Base-by-base conservation (phyloP, 2,888 invertebrate genomes). In the Zygogramma bicolorata region DNA sequence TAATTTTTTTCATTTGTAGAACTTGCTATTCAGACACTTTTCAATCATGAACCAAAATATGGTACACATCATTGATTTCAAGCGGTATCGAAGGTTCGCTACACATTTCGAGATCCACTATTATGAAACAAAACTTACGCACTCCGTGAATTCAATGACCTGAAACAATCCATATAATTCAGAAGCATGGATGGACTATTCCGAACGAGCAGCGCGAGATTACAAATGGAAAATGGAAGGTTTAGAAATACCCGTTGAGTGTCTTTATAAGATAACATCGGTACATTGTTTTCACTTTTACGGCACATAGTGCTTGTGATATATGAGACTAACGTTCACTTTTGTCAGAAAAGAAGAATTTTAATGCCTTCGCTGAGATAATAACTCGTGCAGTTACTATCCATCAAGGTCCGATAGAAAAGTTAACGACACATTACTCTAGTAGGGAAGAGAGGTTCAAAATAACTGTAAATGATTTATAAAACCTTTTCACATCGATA, bases 281-380 rank as follows among this genome's bases (percentile, higher is more conserved):
- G 38, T 46, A 65, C 70, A 70, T 60, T 71, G 59, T 71, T 63
- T 71, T 71, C 71, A 68, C 71, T 71, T 71, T 58, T 71, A 63
- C 49, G 63, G 68, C 40, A 49, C 46, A 58, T 29, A 57, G 59
- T 46, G 10, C 38, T 20, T 62, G 68, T 62, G 63, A 62, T 63
- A 31, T 68, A 71, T 42, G 71, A 46, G 60, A 67, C 49, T 59
- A 70, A 75, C 71, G 66, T 59, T 72, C 57, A 62, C 71, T 65
- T 70, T 71, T 62, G 65, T 73, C 60, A 65, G 60, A 61, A 29
- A 34, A 69, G 62, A 77, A 69, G 68, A 71, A 76, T 76, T 77
- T 75, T 76, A 76, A 77, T 76, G 40, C 7, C 8, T 2, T 20
- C 18, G 20, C 46, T 46, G 46, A 46, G 20, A 46, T 46, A 20